Evolutionary conservation across 1,140 invertebrate genomes (phyloP), one percentile per base, ranked within the genome.

Genomic region (Aethina tumida): DNA sequence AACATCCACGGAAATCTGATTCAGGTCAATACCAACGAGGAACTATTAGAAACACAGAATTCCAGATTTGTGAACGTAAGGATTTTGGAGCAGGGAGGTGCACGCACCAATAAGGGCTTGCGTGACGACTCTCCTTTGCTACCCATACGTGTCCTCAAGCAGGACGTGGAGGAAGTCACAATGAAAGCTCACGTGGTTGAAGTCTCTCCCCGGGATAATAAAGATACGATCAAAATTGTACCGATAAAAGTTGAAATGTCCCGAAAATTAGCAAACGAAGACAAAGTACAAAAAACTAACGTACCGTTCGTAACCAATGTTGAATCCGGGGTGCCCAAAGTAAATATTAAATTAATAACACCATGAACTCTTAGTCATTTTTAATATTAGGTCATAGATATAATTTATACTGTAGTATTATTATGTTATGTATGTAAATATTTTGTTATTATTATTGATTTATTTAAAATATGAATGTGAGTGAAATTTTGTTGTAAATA

Each of bases 21-120:
- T 15, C 35, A 28, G 19, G 29, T 15, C 27, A 36, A 6, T 24
- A 27, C 35, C 21, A 46, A 45, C 25, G 55, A 60, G 15, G 59
- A 60, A 43, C 25, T 60, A 5, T 31, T 62, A 9, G 53, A 62
- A 28, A 50, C 50, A 1, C 51, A 54, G 16, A 31, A 54, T 19
- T 53, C 57, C 0, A 45, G 47, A 16, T 55, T 51, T 38, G 52
- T 62, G n/a, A 57, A 58, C 29, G 46, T 62, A 9, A 47, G 53
- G 33, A 36, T 60, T 40, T 28, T 57, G 18, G 50, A 49, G 31
- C 50, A 50, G 42, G 28, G 32, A 18, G 26, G 18, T 13, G 3
- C 27, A 9, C 31, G 32, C 7, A 26, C 27, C 20, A 37, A 40
- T 31, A 28, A 41, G 28, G 29, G 21, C 9, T 7, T 15, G 14